Percentiles rank a stretch among this genome's conserved stretches.
Conservation (phyloP, 2,797 vertebrate genomes). For the Chaenodraco wilsoni region DNA sequence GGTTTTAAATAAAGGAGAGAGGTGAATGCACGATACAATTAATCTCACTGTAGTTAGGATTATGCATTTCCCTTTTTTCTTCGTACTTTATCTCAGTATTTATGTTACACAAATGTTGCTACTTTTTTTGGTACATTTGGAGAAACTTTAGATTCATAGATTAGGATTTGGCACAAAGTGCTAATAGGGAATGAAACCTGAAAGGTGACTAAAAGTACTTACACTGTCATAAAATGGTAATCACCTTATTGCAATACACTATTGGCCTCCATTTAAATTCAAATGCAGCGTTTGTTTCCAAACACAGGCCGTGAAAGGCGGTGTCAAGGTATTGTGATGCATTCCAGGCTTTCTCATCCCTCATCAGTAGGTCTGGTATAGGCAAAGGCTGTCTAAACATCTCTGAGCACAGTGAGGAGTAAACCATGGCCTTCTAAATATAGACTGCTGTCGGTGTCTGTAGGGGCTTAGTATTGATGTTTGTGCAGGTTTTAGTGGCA, state of each 20-base stretch:
- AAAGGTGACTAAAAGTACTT: conserved; percentile 59
- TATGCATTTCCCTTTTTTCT: background rate
- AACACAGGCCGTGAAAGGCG: conserved; percentile 72
- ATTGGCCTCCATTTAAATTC: conserved; percentile 74
- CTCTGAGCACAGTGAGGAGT: conserved; percentile 46
- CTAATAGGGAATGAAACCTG: conserved; percentile 39
- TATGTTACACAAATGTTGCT: conserved; percentile 9
- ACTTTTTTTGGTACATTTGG: background rate
- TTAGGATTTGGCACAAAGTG: conserved; percentile 30
- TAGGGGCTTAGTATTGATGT: conserved; percentile 71
- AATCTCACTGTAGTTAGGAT: conserved; percentile 29
- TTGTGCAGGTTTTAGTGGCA: conserved; percentile 77
- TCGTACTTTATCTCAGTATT: conserved; percentile 23
- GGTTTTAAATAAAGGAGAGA: conserved; percentile 55
- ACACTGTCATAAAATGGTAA: conserved; percentile 70
- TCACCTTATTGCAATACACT: conserved; percentile 64
- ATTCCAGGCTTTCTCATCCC: conserved; percentile 56
- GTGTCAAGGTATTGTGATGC: conserved; percentile 80
- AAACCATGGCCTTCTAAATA: conserved; percentile 59
- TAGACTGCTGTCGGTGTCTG: conserved; percentile 64
- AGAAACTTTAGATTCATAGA: conserved; percentile 17
- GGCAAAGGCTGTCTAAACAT: conserved; percentile 42
- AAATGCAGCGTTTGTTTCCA: conserved; percentile 77
- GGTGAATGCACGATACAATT: conserved; percentile 16
- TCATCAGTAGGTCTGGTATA: conserved; percentile 56